A percentile compares a stretch with the other conserved stretches of the same genome.
Evolutionary conservation across 2,797 vertebrate genomes (phyloP).

Genomic region (Serranus cabrilla): DNA sequence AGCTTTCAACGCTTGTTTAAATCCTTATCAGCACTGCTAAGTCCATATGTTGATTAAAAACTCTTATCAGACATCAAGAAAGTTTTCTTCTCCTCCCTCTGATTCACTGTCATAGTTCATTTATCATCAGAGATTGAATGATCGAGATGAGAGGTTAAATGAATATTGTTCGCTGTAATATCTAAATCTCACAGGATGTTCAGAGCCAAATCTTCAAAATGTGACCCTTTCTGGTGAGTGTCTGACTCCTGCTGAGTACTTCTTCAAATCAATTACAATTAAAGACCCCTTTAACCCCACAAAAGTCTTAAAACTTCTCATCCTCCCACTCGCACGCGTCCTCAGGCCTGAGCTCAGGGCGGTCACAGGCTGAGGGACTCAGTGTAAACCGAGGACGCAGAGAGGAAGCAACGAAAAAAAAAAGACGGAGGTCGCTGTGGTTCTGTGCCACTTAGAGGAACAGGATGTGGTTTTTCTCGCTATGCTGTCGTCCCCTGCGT

Average conservation of each 20-base stretch:
- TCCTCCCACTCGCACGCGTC: neutral
- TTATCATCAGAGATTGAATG: neutral
- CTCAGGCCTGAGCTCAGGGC: conserved; percentile 9
- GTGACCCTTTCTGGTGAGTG: conserved; percentile 5
- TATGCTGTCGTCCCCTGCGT: neutral
- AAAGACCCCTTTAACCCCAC: neutral
- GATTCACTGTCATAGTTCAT: neutral
- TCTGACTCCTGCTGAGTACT: neutral
- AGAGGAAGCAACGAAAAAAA: conserved; percentile 10
- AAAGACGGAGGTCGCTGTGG: conserved; percentile 34
- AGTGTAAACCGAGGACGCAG: neutral
- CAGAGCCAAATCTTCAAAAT: conserved; percentile 9
- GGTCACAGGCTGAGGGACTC: neutral
- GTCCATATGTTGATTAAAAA: neutral
- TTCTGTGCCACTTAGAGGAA: conserved; percentile 70
- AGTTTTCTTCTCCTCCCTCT: conserved; percentile 19
- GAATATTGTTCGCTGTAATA: conserved; percentile 1
- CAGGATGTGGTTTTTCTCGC: conserved; percentile 83
- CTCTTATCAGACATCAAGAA: neutral
- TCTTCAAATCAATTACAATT: conserved; percentile 29
- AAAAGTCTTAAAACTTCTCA: neutral
- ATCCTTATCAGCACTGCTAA: neutral
- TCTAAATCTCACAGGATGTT: conserved; percentile 16
- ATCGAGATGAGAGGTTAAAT: neutral
- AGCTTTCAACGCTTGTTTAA: neutral